Conservation (phyloP, 2,888 invertebrate genomes). For the Athetis lepigone region DNA sequence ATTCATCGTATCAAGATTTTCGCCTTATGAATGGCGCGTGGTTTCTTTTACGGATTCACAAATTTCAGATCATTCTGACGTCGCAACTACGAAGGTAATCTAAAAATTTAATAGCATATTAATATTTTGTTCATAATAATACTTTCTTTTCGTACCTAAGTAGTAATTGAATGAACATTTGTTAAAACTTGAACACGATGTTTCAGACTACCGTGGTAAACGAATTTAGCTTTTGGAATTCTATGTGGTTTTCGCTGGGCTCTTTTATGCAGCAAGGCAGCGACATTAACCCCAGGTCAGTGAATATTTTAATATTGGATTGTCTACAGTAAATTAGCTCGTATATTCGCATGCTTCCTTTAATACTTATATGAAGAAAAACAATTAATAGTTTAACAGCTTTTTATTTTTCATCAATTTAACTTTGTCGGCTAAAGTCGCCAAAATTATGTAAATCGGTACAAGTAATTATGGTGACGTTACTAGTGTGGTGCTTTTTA, state of each 20-base stretch:
- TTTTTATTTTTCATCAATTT: no score
- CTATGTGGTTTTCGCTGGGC: slow-evolving; percentile 99
- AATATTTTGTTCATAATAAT: neutral
- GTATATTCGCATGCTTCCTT: neutral
- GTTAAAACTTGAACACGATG: slow-evolving; percentile 47
- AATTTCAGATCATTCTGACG: slow-evolving; percentile 74
- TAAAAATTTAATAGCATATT: neutral
- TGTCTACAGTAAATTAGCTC: slow-evolving; percentile 54
- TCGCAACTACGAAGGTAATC: slow-evolving; percentile 74
- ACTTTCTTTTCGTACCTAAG: slow-evolving; percentile 18
- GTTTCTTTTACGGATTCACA: slow-evolving; percentile 83
- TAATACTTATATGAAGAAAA: no score
- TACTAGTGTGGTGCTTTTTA: no score
- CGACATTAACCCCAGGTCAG: slow-evolving; percentile 98
- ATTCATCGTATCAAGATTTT: slow-evolving; percentile 98
- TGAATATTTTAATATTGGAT: slow-evolving; percentile 70
- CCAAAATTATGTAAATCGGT: no score
- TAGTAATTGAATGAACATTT: slow-evolving; percentile 53
- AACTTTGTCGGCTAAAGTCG: no score
- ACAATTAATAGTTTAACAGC: no score
- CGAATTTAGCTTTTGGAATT: slow-evolving; percentile 98
- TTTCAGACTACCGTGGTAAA: slow-evolving; percentile 94
- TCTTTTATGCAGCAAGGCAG: slow-evolving; percentile 99
- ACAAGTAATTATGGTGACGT: no score
- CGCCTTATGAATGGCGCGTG: slow-evolving; percentile 98